These are phyloP conservation scores for Himalopsyche japonica DNA, from an alignment of 2,888 invertebrate genomes.

Conservation along the genomic window DNA sequence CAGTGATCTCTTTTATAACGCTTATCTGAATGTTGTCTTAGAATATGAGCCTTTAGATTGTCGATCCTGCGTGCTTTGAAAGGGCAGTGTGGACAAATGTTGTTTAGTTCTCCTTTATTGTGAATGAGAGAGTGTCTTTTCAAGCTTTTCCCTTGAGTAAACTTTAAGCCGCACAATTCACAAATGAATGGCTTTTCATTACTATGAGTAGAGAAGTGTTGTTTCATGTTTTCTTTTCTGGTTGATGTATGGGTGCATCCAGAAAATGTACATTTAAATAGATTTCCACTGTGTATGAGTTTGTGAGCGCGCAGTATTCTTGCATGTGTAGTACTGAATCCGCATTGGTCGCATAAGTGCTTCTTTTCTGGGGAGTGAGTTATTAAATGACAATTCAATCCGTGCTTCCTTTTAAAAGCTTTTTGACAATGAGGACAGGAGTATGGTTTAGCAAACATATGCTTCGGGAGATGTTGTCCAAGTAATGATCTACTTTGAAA, in stretches of 20 bases:
- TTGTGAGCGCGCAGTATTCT: conserved; percentile 59
- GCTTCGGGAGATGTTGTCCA: conserved; percentile 57
- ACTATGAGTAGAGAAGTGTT: conserved; percentile 59
- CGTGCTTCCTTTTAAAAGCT: conserved; percentile 64
- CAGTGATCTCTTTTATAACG: background rate
- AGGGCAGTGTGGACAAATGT: conserved; percentile 53
- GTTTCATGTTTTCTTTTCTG: conserved; percentile 58
- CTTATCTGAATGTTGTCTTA: conserved; percentile 45
- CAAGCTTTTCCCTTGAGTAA: conserved; percentile 60
- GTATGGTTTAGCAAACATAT: conserved; percentile 58
- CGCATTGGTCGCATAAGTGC: conserved; percentile 62
- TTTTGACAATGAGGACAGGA: conserved; percentile 55
- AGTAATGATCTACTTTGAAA: conserved; percentile 57
- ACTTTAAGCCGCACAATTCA: conserved; percentile 60
- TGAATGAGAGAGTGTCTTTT: conserved; percentile 42
- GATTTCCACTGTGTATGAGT: conserved; percentile 56
- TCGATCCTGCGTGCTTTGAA: conserved; percentile 57
- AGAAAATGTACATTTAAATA: conserved; percentile 53
- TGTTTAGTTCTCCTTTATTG: conserved; percentile 45
- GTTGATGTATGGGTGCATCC: conserved; percentile 55
- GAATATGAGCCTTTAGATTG: conserved; percentile 58
- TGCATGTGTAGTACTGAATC: conserved; percentile 60
- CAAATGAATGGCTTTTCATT: conserved; percentile 61
- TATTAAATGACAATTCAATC: conserved; percentile 59
- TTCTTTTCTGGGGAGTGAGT: conserved; percentile 56